Percentiles rank a stretch among this genome's conserved stretches.
Evolutionary conservation across 2,113 vertebrate species (phyloP).

Genomic region (Saiga tatarica): DNA sequence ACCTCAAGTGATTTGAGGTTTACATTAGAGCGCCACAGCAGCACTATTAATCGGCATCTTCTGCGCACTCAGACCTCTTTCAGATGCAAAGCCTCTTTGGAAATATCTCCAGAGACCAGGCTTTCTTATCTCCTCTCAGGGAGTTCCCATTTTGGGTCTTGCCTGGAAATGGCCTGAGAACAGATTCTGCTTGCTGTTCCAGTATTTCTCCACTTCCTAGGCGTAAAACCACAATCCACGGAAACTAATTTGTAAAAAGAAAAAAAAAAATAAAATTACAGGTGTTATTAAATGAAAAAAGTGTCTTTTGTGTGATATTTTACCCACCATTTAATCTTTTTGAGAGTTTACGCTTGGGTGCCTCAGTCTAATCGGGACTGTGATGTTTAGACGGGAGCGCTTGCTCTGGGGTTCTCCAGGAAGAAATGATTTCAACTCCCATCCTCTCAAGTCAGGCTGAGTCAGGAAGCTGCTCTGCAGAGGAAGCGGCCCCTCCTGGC

Average conservation of each 20-base stretch:
- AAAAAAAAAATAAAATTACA: not conserved
- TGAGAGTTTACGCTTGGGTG: not conserved
- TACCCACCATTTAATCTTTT: not conserved
- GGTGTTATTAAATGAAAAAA: not conserved
- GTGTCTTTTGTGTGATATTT: not conserved
- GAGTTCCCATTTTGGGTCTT: slow-evolving; percentile 1
- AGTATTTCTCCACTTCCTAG: not conserved
- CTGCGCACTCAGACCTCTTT: not conserved
- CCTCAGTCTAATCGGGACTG: not conserved
- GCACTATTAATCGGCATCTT: not conserved
- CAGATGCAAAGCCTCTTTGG: not conserved
- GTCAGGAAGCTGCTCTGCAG: not conserved
- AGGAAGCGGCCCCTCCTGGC: accelerated
- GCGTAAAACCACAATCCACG: not conserved
- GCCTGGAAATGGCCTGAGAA: slow-evolving; percentile 1
- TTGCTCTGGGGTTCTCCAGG: not conserved
- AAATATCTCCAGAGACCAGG: not conserved
- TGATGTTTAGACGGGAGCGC: not conserved
- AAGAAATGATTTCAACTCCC: not conserved
- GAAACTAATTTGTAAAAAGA: not conserved
- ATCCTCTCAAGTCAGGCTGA: not conserved
- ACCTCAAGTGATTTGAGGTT: slow-evolving; percentile 55
- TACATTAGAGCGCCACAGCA: not conserved
- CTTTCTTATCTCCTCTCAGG: not conserved
- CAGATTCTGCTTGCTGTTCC: not conserved